A percentile compares a stretch with the other conserved stretches of the same genome.
These are phyloP conservation scores for Anarrhichthys ocellatus DNA, from an alignment of 2,113 vertebrate genomes.

Conservation along the genomic window DNA sequence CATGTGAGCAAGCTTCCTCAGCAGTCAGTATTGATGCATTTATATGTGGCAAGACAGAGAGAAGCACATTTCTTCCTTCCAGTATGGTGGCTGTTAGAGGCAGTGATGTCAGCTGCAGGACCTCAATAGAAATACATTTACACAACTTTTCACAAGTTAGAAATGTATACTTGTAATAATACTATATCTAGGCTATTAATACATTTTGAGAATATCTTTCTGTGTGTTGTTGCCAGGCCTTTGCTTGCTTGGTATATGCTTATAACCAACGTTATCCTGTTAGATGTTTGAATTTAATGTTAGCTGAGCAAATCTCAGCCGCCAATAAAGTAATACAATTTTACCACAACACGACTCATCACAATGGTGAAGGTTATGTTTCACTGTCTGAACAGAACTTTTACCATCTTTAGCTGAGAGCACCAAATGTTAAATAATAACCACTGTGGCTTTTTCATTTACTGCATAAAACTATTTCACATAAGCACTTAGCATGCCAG, in stretches of 20 bases:
- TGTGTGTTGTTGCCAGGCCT: not conserved
- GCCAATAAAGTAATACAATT: not conserved
- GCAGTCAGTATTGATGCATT: not conserved
- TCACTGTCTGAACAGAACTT: constrained; percentile 1
- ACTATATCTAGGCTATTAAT: not conserved
- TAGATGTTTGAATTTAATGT: constrained; percentile 18
- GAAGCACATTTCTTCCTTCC: not conserved
- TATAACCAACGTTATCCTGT: constrained; percentile 2
- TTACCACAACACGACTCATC: constrained; percentile 14
- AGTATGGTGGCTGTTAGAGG: not conserved
- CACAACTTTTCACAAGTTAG: not conserved
- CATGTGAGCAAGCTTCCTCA: not conserved
- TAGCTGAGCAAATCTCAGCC: not conserved
- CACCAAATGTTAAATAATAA: not conserved
- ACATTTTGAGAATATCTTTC: constrained; percentile 12
- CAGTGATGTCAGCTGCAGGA: not conserved
- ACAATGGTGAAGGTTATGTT: not conserved
- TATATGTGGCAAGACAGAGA: not conserved
- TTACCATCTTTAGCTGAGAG: not conserved
- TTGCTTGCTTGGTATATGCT: constrained; percentile 4
- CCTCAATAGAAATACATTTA: constrained; percentile 16
- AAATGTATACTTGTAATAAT: not conserved
- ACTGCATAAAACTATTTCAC: not conserved
- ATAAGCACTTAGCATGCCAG: not conserved
- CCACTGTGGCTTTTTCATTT: not conserved